Percentiles rank a stretch among this genome's conserved stretches.
Evolutionary conservation across 2,797 vertebrate species (phyloP).

Genomic region (Choloepus didactylus): DNA sequence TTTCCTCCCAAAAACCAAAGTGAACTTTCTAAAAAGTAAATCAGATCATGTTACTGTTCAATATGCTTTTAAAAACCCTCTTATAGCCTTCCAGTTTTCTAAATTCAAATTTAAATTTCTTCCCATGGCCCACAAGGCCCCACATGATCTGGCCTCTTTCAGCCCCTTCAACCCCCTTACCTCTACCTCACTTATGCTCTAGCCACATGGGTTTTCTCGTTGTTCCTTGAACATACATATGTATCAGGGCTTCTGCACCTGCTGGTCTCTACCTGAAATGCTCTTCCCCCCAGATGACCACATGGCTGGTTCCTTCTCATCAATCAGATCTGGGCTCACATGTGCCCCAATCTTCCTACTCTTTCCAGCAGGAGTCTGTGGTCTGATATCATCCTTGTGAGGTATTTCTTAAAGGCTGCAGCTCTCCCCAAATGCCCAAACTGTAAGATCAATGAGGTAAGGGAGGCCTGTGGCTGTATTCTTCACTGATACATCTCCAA

Average conservation of each 20-base stretch:
- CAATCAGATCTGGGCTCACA: conserved; percentile 6
- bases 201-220: background rate
- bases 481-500: background rate
- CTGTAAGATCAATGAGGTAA: background rate
- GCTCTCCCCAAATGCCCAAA: background rate
- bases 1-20: conserved; percentile 54
- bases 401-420: conserved; percentile 28
- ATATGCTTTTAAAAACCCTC: background rate
- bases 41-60: background rate
- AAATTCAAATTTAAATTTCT: conserved; percentile 1
- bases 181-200: background rate
- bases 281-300: background rate
- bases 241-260: background rate
- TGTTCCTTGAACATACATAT: background rate
- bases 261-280: background rate
- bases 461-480: background rate
- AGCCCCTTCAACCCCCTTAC: background rate
- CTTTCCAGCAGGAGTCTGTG: background rate
- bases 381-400: background rate
- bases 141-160: background rate
- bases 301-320: background rate
- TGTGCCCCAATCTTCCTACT: background rate
- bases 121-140: background rate
- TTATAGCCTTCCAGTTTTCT: background rate
- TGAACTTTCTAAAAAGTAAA: background rate